Base-by-base conservation (phyloP, 2,888 invertebrate genomes). In the Dilophus febrilis region DNA sequence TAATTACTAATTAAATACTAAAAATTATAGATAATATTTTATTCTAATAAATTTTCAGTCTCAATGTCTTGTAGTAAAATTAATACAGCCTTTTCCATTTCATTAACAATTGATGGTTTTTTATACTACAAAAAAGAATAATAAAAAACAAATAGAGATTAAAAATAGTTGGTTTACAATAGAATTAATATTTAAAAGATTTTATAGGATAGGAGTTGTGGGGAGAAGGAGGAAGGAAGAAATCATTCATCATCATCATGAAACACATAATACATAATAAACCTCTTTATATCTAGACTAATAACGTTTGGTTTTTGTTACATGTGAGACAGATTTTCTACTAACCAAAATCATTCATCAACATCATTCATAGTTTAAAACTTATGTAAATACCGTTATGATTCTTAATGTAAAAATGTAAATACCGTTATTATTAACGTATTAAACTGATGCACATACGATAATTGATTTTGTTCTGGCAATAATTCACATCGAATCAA, bases 351-450 rank as follows among this genome's bases (percentile, higher is more conserved):
- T 37, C 40, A 35, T 17, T 35, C n/a, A n/a, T n/a, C n/a, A n/a
- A n/a, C n/a, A n/a, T n/a, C n/a, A n/a, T n/a, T n/a, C n/a, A n/a
- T n/a, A n/a, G n/a, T n/a, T n/a, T n/a, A n/a, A n/a, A n/a, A n/a
- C n/a, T n/a, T n/a, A n/a, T n/a, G n/a, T n/a, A n/a, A n/a, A n/a
- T n/a, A n/a, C n/a, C n/a, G n/a, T n/a, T n/a, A n/a, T n/a, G n/a
- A n/a, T n/a, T n/a, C n/a, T n/a, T n/a, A n/a, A n/a, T n/a, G n/a
- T n/a, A n/a, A n/a, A n/a, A n/a, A n/a, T n/a, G n/a, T n/a, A n/a
- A n/a, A n/a, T 65, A 80, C 80, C 45, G 72, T 71, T 46, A 86
- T 76, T 45, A 85, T 78, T 22, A 86, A 62, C 2, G 85, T 83
- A 52, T 81, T 79, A 53, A 72, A 80, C 51, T 77, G 75, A 59